phyloP scores from a whole-genome alignment of 2,113 vertebrate species.

The Notarius quadriscutis region DNA sequence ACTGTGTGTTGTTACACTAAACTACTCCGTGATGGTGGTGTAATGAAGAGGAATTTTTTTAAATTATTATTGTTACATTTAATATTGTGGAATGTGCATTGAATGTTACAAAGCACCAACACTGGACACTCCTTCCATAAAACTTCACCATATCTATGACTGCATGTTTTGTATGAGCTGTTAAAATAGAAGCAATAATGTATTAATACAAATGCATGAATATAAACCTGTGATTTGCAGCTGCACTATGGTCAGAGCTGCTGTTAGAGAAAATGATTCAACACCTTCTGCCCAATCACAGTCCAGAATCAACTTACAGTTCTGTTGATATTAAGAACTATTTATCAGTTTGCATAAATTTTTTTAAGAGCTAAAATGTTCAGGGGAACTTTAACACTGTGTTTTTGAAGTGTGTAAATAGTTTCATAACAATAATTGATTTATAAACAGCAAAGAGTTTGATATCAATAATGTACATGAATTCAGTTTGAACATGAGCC shows the following conservation, averaged over 20 bases:
- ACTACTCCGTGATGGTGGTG: not conserved
- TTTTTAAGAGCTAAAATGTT: not conserved
- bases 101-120: no score
- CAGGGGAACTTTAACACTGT: not conserved
- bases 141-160: no score
- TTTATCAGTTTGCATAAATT: not conserved
- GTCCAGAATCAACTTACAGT: not conserved
- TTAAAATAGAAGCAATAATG: not conserved
- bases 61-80: not conserved
- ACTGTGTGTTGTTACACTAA: not conserved
- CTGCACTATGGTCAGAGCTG: not conserved
- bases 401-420: not conserved
- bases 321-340: not conserved
- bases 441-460: not conserved
- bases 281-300: not conserved
- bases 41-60: not conserved
- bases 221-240: not conserved
- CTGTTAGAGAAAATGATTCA: not conserved
- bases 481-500: not conserved
- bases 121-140: not conserved
- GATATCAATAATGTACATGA: not conserved
- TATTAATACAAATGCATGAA: not conserved
- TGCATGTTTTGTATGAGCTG: not conserved
- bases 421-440: not conserved
- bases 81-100: not conserved